These are phyloP conservation scores for Amphimallon solstitiale DNA, from an alignment of 2,888 invertebrate species.

Conservation along the genomic window DNA sequence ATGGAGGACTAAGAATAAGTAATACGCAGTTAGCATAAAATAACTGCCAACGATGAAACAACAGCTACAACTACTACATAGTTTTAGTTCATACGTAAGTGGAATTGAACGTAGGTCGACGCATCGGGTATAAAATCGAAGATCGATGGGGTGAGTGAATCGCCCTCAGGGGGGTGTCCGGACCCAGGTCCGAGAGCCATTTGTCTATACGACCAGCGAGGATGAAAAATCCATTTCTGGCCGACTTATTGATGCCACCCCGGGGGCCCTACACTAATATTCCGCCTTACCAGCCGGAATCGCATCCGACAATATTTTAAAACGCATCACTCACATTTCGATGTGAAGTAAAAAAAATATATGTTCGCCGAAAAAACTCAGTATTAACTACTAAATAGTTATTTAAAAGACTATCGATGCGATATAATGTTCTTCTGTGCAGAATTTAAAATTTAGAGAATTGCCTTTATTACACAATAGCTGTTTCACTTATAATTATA, in stretches of 20 bases:
- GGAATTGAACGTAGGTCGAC: neutral
- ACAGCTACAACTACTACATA: neutral
- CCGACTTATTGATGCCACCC: slow-evolving; percentile 65
- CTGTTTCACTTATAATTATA: no score
- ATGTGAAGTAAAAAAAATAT: no score
- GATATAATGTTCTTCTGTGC: no score
- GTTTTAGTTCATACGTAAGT: neutral
- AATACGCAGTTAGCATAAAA: no score
- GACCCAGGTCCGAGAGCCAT: slow-evolving; percentile 59
- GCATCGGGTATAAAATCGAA: slow-evolving; percentile 26
- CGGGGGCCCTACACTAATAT: slow-evolving; percentile 58
- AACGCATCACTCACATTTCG: slow-evolving; percentile 57
- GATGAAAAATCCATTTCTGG: slow-evolving; percentile 66
- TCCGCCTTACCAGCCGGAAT: slow-evolving; percentile 55
- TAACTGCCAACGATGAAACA: neutral
- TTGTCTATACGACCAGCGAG: slow-evolving; percentile 58
- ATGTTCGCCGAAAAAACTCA: no score
- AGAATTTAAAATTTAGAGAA: no score
- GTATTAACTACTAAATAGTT: no score
- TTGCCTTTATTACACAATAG: no score
- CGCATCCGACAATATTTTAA: slow-evolving; percentile 58
- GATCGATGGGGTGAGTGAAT: slow-evolving; percentile 49
- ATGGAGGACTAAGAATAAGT: no score
- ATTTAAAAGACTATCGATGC: no score
- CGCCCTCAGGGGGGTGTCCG: slow-evolving; percentile 54